Base-by-base conservation (phyloP, 2,113 vertebrate genomes). In the Centropus unirufus region DNA sequence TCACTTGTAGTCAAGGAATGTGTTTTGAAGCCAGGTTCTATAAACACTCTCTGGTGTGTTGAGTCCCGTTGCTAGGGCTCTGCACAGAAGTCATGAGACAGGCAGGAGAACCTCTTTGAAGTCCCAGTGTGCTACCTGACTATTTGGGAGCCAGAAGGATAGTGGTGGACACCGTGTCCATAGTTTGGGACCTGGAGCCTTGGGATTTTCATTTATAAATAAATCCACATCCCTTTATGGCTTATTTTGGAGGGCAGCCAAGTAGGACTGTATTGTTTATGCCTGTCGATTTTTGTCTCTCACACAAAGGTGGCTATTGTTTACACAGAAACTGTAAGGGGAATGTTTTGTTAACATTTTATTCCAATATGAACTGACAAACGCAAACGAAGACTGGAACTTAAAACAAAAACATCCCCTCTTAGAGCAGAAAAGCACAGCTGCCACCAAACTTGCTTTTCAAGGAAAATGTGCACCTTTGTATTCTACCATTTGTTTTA, bases 31-130 rank as follows among this genome's bases (percentile, higher is more conserved):
- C 92, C 86, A 91, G 88, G 49, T 76, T 79, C 80, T 90, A 61
- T 77, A 86, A 91, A 93, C 89, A 89, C 26, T 47, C 61, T 4
- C 40, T 29, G 2, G 11, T n/a, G 58, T 49, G 51, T 57, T 62
- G 32, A 94, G 76, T 73, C 59, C 55, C 72, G 93, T 95, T 95
- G 90, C 93, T 94, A 93, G 46, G 92, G 83, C 72, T 86, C 57
- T 66, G 52, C 73, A 11, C n/a, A 44, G 87, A 22, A 90, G 30
- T 30, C 74, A n/a, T 0, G 4, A 64, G 51, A 24, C 44, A 0
- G 1, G 0, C 12, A 4, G 0, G 59, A 75, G n/a, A 11, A 51
- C 17, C 22, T 68, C 61, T 79, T 79, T 77, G 82, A 85, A 63
- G 57, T 32, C 57, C 29, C 29, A 4, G 8, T 34, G 63, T 44